Evolutionary conservation across 2,113 vertebrate genomes (phyloP).

Genomic region (Jacana jacana): DNA sequence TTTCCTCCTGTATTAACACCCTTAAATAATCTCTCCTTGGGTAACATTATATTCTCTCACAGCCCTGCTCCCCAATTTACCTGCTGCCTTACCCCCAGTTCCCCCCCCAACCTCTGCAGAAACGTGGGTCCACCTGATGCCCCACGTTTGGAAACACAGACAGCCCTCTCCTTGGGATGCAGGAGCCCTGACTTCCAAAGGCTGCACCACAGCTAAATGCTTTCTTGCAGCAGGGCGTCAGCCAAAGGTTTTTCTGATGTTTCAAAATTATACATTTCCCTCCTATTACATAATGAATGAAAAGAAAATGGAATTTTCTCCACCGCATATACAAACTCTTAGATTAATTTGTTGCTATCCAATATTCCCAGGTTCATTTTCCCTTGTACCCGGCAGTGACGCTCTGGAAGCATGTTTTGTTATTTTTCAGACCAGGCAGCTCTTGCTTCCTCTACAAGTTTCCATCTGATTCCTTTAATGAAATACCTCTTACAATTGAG

Average conservation of each 20-base stretch:
- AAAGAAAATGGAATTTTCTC: background rate
- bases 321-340: background rate
- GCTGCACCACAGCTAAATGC: too few species aligned
- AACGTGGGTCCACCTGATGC: rapidly evolving
- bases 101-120: background rate
- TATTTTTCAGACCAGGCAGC: background rate
- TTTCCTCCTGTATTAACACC: background rate
- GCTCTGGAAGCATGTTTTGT: background rate
- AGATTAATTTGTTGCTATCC: background rate
- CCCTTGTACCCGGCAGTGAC: background rate
- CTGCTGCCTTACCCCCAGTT: background rate
- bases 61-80: background rate
- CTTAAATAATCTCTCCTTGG: background rate
- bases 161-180: background rate
- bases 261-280: background rate
- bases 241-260: background rate
- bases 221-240: background rate
- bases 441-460: background rate
- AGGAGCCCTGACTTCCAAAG: background rate
- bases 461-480: background rate
- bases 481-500: background rate
- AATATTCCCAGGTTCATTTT: background rate
- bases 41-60: background rate
- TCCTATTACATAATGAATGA: background rate
- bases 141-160: rapidly evolving